Base-by-base conservation (phyloP, 2,888 invertebrate species). In the Dysmachus trigonus region DNA sequence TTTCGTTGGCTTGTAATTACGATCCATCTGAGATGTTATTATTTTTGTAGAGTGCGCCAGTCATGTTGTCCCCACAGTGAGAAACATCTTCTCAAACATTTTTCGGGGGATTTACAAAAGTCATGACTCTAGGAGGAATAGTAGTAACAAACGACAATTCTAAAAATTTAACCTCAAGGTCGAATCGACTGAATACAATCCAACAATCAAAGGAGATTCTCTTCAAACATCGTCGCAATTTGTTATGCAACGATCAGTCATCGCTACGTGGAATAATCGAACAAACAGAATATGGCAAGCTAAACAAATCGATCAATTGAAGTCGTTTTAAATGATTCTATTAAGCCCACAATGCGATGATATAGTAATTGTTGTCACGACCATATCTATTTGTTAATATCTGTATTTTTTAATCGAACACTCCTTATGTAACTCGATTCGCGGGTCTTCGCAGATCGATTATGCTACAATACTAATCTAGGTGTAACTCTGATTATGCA, bases 311-410 rank as follows among this genome's bases (percentile, higher is more conserved):
- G 62, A 18, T 53, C 53, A 53, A 53, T 53, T 53, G 22, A 53
- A 53, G 22, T 53, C 18, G 53, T 22, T 62, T n/a, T 10, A 62
- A 10, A 22, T 62, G 27, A 62, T 62, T 62, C 27, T 62, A 62
- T 62, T 62, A 62, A 62, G 10, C 18, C 22, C 22, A 72, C 38
- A 77, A 77, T 27, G 41, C 27, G 18, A 6, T 77, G 77, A 47
- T 76, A 76, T 77, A 77, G 38, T 77, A 77, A 22, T 53, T 22
- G 77, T 15, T 76, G 76, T 76, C 51, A 77, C 77, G 77, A 77
- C 47, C 30, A 15, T 41, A 41, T 47, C 38, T 77, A 62, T 27
- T 22, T 62, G 22, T 27, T 41, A 41, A n/a, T 15, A 62, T 62
- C 62, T 62, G 38, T 13, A 76, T 2, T 27, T 15, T 2, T 27